These are phyloP conservation scores for Chauna torquata DNA, from an alignment of 2,113 vertebrate genomes.

Conservation along the genomic window DNA sequence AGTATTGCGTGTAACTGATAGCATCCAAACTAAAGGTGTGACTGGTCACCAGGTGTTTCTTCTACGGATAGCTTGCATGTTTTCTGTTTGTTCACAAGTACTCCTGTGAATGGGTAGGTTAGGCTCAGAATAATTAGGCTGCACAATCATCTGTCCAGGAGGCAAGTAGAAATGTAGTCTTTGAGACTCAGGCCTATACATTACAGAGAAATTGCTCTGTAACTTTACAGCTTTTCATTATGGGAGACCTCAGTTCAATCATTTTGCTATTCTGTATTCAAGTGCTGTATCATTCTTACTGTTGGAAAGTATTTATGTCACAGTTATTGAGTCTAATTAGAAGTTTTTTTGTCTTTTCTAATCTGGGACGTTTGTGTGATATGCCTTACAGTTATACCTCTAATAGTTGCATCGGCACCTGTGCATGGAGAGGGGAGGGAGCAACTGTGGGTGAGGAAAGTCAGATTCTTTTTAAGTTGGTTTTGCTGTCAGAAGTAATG, in stretches of 20 bases:
- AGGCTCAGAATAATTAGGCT: background rate
- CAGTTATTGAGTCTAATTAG: background rate
- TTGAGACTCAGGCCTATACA: background rate
- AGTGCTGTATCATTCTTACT: background rate
- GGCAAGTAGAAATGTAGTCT: background rate
- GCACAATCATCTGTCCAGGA: background rate
- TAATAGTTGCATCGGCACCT: background rate
- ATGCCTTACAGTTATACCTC: background rate
- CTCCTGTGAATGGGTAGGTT: background rate
- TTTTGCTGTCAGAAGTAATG: background rate
- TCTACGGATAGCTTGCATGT: background rate
- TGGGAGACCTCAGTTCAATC: background rate
- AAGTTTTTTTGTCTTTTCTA: background rate
- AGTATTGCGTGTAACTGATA: background rate
- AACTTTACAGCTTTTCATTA: background rate
- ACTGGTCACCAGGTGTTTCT: background rate
- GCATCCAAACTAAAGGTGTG: background rate
- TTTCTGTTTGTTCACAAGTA: background rate
- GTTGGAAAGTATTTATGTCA: background rate
- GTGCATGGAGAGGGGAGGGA: background rate
- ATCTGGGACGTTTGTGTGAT: background rate
- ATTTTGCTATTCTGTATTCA: background rate
- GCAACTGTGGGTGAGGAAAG: background rate
- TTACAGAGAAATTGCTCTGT: background rate
- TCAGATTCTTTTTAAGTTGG: background rate